These are phyloP conservation scores for Drosophila leontia DNA, from an alignment of 1,140 invertebrate species.

Conservation along the genomic window DNA sequence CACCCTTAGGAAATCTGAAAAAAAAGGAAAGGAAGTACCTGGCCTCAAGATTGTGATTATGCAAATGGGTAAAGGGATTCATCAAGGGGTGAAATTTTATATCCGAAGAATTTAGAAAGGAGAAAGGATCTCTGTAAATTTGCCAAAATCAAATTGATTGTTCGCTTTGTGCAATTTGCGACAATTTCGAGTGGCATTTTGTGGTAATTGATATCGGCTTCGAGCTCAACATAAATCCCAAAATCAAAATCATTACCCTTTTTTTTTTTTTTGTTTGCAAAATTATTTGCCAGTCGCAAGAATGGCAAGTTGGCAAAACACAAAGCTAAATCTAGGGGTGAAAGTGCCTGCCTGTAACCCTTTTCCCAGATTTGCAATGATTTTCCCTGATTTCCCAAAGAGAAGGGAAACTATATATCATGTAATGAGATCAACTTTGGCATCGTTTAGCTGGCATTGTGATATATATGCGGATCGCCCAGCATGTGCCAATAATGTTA, in stretches of 20 bases:
- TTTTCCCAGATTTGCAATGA: not conserved
- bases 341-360: constrained; percentile 28
- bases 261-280: constrained; percentile 11
- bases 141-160: constrained; percentile 61
- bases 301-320: constrained; percentile 49
- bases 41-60: constrained; percentile 53
- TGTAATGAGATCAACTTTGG: constrained; percentile 55
- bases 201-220: constrained; percentile 56
- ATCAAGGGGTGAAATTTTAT: constrained; percentile 29
- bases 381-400: not conserved
- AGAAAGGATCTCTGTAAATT: constrained; percentile 37
- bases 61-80: constrained; percentile 35
- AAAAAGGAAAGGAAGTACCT: constrained; percentile 20
- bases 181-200: constrained; percentile 62
- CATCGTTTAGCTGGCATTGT: constrained; percentile 37
- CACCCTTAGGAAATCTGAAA: constrained; percentile 18
- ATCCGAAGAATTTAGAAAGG: too few relatives aligned
- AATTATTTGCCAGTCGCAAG: constrained; percentile 21
- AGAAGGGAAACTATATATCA: not conserved
- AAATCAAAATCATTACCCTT: constrained; percentile 1
- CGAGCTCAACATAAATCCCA: not conserved
- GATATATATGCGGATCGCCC: constrained; percentile 19
- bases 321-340: constrained; percentile 28
- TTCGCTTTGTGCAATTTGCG: constrained; percentile 47
- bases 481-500: constrained; percentile 26